A percentile compares a stretch with the other conserved stretches of the same genome.
phyloP scores from a whole-genome alignment of 1,140 invertebrate species.

The Halictus rubicundus region DNA sequence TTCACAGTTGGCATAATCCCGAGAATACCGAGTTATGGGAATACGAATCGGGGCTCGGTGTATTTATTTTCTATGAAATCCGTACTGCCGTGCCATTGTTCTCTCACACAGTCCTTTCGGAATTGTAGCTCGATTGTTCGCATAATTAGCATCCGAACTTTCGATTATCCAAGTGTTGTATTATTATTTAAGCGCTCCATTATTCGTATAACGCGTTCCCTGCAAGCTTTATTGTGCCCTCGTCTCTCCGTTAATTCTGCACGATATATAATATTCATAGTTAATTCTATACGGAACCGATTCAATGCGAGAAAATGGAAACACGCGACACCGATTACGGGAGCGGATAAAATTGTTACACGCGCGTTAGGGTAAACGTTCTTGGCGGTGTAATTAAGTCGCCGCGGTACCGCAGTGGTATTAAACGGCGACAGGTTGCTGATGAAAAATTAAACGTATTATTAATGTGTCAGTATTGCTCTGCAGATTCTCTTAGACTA shows the following conservation, averaged over 20 bases:
- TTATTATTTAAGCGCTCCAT: slow-evolving; percentile 26
- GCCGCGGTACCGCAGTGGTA: not conserved
- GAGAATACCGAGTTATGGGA: not conserved
- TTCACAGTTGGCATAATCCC: no score
- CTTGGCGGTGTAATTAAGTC: no score
- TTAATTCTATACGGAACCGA: slow-evolving; percentile 13
- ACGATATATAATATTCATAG: not conserved
- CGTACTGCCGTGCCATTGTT: slow-evolving; percentile 23
- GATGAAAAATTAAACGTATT: no score
- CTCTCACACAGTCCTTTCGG: slow-evolving; percentile 7
- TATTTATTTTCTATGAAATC: slow-evolving; percentile 11
- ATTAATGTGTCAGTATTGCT: no score
- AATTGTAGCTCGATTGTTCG: slow-evolving; percentile 7
- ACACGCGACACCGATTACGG: not conserved
- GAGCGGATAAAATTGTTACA: slow-evolving; percentile 1
- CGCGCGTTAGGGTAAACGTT: not conserved
- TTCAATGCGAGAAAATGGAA: not conserved
- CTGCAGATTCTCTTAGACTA: no score
- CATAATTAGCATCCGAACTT: slow-evolving; percentile 14
- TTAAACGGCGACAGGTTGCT: no score
- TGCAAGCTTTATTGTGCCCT: slow-evolving; percentile 9
- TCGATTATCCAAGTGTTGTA: slow-evolving; percentile 8
- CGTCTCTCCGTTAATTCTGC: not conserved
- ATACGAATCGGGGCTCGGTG: slow-evolving; percentile 4
- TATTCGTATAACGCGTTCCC: slow-evolving; percentile 21